phyloP scores from a whole-genome alignment of 2,797 vertebrate species.

The Coracias cyanogaster region DNA sequence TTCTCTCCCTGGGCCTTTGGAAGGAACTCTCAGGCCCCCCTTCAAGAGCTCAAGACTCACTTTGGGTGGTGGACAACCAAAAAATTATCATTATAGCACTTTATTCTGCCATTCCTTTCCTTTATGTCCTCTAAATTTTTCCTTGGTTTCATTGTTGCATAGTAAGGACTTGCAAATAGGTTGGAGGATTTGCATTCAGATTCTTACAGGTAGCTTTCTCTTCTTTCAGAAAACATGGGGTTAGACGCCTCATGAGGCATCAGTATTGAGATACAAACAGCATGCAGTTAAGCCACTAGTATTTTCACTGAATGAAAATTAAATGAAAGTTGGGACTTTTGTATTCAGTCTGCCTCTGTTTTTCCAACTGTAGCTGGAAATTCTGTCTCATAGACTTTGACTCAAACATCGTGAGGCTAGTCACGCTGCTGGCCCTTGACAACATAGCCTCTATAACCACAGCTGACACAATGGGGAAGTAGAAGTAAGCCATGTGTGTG shows the following conservation, averaged over 20 bases:
- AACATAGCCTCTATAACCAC: background rate
- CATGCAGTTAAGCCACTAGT: background rate
- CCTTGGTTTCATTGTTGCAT: background rate
- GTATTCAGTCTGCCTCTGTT: background rate
- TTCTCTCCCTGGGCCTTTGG: background rate
- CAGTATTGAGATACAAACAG: background rate
- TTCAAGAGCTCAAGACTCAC: background rate
- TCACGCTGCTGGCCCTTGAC: background rate
- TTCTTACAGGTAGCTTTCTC: background rate
- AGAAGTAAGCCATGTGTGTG: background rate
- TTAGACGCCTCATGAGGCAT: background rate
- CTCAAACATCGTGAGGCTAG: rapidly evolving
- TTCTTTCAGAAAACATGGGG: background rate
- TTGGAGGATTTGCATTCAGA: background rate
- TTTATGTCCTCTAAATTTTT: background rate
- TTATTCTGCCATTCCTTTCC: background rate
- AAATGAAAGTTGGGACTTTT: background rate
- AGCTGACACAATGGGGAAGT: background rate
- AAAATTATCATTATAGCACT: background rate
- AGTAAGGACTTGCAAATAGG: background rate
- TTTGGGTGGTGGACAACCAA: background rate
- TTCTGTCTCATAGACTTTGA: background rate
- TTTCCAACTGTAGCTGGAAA: background rate
- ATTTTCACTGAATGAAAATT: background rate
- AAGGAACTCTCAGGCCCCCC: background rate